Evolutionary conservation across 2,113 vertebrate species (phyloP).

Genomic region (Stomatorhinus ivindoensis): DNA sequence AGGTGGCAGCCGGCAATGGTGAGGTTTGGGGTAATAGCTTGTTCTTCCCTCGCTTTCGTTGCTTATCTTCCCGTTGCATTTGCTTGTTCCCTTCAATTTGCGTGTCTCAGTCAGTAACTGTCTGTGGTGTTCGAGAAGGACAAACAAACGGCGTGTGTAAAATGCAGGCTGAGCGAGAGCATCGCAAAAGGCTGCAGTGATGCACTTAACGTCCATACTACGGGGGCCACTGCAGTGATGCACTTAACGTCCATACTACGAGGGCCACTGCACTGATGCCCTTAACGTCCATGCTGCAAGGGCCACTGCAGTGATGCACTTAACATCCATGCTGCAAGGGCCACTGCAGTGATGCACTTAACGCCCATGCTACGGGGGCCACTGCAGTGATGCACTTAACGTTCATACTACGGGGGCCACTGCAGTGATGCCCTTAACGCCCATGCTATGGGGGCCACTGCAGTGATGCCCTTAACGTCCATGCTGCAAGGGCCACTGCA

Average conservation of each 20-base stretch:
- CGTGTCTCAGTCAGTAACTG: not conserved
- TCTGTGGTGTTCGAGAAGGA: not conserved
- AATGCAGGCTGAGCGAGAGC: not conserved
- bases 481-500: too few relatives aligned
- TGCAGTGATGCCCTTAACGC: not conserved
- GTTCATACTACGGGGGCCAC: too few relatives aligned
- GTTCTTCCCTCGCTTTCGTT: not conserved
- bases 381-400: not conserved
- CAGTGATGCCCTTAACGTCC: not conserved
- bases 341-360: not conserved
- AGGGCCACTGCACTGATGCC: too few relatives aligned
- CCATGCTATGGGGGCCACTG: not conserved
- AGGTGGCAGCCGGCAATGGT: not conserved
- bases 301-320: too few relatives aligned
- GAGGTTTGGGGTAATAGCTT: not conserved
- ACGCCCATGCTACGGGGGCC: too few relatives aligned
- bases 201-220: not conserved
- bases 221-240: not conserved
- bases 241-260: too few relatives aligned
- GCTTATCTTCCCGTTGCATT: not conserved
- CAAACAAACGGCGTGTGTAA: not conserved
- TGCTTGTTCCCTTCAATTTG: constrained; percentile 3
- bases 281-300: too few relatives aligned
- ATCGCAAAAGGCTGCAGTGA: not conserved
- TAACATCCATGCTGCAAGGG: too few relatives aligned